A percentile compares a stretch with the other conserved stretches of the same genome.
phyloP scores from a whole-genome alignment of 2,888 invertebrate species.

The Tineola bisselliella region DNA sequence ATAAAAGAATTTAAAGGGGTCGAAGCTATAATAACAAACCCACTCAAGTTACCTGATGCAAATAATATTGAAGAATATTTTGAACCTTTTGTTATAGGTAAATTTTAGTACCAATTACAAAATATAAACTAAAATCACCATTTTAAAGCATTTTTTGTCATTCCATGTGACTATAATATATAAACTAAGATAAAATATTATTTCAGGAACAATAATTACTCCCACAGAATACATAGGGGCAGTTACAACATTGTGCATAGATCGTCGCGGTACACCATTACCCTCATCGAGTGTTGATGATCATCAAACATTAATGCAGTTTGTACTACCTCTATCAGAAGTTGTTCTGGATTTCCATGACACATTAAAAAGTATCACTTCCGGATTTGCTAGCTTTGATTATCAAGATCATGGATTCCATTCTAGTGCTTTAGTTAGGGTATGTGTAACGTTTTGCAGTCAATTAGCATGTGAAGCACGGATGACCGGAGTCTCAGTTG shows the following conservation, averaged over 20 bases:
- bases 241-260: constrained; percentile 77
- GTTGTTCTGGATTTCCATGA: constrained; percentile 96
- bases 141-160: no score
- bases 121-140: no score
- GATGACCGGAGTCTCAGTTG: no score
- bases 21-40: constrained; percentile 76
- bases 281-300: constrained; percentile 83
- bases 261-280: constrained; percentile 72
- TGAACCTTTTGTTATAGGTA: constrained; percentile 88
- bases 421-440: constrained; percentile 79
- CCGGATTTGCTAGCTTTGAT: constrained; percentile 96
- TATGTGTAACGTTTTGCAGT: constrained; percentile 38
- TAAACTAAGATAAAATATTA: no score
- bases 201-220: constrained; percentile 84
- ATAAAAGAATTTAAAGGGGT: constrained; percentile 72
- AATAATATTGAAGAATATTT: constrained; percentile 76
- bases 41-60: constrained; percentile 75
- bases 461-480: no score
- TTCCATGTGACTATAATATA: not conserved
- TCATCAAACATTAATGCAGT: constrained; percentile 82
- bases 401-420: constrained; percentile 91
- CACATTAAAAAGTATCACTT: constrained; percentile 84
- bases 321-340: constrained; percentile 89
- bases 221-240: constrained; percentile 79
- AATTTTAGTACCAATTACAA: constrained; percentile 15